Evolutionary conservation across 2,888 invertebrate species (phyloP), one percentile per base, ranked within the genome.

Genomic region (Teleogryllus oceanicus): DNA sequence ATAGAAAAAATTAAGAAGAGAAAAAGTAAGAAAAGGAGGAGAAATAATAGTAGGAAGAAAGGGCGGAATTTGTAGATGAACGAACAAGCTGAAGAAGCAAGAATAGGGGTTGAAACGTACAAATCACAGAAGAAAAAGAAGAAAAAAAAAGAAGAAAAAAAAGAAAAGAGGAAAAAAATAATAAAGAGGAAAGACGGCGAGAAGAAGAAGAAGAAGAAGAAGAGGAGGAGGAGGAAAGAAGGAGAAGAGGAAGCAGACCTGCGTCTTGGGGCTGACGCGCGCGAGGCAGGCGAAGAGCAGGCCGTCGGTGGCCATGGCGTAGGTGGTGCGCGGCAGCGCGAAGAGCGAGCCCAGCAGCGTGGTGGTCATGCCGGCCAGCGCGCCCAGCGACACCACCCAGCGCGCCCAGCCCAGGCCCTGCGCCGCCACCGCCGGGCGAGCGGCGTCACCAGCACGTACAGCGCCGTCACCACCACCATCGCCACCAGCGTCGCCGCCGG

Each of bases 321-420:
- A 97, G 87, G 96, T 91, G 84, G 94, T 94, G 24, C 95, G 90
- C 0, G 96, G 96, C 12, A 97, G 87, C 1, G 96, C 94, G 86
- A 94, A 96, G 21, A 96, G 88, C 0, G 95, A 94, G 0, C 96
- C 96, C 79, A 96, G 90, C 3, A 96, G 88, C 1, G 95, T 95
- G 0, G 95, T 96, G 0, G 95, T 95, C 95, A 97, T 95, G n/a
- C 96, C 96, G 84, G 95, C 95, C 4, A 96, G 90, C 0, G 96
- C 96, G 2, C 96, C 96, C 0, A 96, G 88, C 0, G 95, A 92
- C 1, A 96, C 92, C 0, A 93, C 91, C 85, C 94, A 96, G 87
- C 94, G 94, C 0, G 95, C 94, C 96, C 95, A 96, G 78, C 92
- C 90, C 24, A 94, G 90, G 74, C 94, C 92, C 74, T 94, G 90